Percentiles rank a stretch among this genome's conserved stretches.
These are phyloP conservation scores for Nemapogon koenigi DNA, from an alignment of 2,888 invertebrate genomes.

Conservation along the genomic window DNA sequence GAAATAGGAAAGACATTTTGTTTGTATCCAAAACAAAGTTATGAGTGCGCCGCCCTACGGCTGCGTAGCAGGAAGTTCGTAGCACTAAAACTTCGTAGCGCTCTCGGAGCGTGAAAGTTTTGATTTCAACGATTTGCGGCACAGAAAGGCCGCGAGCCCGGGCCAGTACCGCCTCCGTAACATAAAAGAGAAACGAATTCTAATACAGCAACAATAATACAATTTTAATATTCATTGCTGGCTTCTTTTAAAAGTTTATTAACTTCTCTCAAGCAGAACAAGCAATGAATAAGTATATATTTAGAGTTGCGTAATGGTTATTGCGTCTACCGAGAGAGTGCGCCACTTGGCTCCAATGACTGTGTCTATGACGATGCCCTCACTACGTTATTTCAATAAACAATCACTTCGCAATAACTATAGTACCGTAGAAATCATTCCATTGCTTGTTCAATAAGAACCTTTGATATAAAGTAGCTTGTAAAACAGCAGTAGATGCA, in stretches of 20 bases:
- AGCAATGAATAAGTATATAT: conserved; percentile 30
- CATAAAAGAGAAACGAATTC: too few species aligned
- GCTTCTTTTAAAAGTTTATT: neutral
- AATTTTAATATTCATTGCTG: neutral
- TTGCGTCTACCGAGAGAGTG: conserved; percentile 59
- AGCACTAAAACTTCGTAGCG: conserved; percentile 65
- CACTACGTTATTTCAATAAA: too few species aligned
- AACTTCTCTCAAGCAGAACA: conserved; percentile 1
- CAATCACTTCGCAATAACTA: too few species aligned
- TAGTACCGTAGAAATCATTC: too few species aligned
- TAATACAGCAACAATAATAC: neutral
- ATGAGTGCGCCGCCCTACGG: conserved; percentile 56
- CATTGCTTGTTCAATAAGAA: too few species aligned
- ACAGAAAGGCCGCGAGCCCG: conserved; percentile 55
- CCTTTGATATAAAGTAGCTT: too few species aligned
- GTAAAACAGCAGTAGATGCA: too few species aligned
- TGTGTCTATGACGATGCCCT: conserved; percentile 39
- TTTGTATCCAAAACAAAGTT: conserved; percentile 54
- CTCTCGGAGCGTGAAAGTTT: conserved; percentile 65
- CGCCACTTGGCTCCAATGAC: conserved; percentile 50
- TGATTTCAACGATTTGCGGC: conserved; percentile 65
- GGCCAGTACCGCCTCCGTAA: too few species aligned
- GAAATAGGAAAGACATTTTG: too few species aligned
- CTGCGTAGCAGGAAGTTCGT: conserved; percentile 64
- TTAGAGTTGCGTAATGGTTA: too few species aligned